A percentile compares a stretch with the other conserved stretches of the same genome.
Conservation (phyloP, 2,797 vertebrate genomes). For the Champsocephalus gunnari region DNA sequence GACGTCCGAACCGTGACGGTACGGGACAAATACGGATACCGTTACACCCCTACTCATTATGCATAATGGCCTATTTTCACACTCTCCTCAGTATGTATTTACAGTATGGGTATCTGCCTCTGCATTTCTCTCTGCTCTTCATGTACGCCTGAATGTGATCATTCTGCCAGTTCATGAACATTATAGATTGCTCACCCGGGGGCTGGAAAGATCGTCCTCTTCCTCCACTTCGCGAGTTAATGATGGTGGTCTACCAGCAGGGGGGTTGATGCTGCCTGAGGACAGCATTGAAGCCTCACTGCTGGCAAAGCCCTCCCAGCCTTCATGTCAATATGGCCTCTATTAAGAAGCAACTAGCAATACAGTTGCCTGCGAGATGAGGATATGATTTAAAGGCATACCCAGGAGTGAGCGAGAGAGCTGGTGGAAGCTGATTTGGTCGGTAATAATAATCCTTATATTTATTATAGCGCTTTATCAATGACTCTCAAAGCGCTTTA, state of each 20-base stretch:
- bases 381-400: constrained; percentile 22
- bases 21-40: no score
- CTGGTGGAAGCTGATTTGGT: constrained; percentile 16
- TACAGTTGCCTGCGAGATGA: constrained; percentile 11
- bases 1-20: no score
- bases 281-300: constrained; percentile 49
- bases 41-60: no score
- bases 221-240: constrained; percentile 53
- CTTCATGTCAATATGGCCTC: constrained; percentile 44
- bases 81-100: constrained; percentile 12
- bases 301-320: constrained; percentile 29
- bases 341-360: constrained; percentile 38
- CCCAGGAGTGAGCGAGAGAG: background rate
- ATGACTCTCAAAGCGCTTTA: no score
- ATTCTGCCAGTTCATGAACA: constrained; percentile 28
- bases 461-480: no score
- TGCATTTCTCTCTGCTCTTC: constrained; percentile 15
- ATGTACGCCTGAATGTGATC: constrained; percentile 27
- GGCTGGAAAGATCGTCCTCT: constrained; percentile 43
- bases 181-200: constrained; percentile 46
- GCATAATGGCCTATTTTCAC: background rate
- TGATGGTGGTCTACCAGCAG: constrained; percentile 56
- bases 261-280: constrained; percentile 29
- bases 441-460: background rate
- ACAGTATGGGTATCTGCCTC: constrained; percentile 9